phyloP scores from a whole-genome alignment of 1,140 invertebrate species.

The Physella acuta region DNA sequence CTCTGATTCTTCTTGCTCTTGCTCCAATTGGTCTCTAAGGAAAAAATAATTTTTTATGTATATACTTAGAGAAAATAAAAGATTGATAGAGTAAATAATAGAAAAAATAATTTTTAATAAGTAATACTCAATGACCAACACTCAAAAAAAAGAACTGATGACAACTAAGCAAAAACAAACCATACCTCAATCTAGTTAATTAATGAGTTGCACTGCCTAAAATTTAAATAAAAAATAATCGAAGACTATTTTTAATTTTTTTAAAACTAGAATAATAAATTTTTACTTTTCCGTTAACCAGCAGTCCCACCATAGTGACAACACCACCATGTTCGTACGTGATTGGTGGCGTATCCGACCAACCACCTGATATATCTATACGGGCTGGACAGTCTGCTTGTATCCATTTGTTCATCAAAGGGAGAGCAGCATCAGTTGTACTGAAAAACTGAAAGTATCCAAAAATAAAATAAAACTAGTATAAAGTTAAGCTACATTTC shows the following conservation, averaged over 20 bases:
- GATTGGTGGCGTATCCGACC: conserved; percentile 66
- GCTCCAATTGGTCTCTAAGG: conserved; percentile 63
- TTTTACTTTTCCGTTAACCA: conserved; percentile 57
- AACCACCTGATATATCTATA: conserved; percentile 64
- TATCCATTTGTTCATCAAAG: conserved; percentile 55
- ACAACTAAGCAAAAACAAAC: no score
- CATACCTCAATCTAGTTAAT: no score
- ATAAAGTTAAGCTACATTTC: no score
- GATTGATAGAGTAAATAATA: background rate
- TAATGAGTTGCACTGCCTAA: no score
- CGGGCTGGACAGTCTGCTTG: conserved; percentile 63
- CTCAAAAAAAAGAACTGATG: no score
- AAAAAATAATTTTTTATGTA: conserved; percentile 14
- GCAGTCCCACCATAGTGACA: conserved; percentile 61
- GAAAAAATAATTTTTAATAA: no score
- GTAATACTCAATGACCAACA: no score
- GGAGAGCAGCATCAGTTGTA: conserved; percentile 27
- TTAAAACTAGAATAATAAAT: no score
- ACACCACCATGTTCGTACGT: conserved; percentile 65
- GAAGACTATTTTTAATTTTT: no score
- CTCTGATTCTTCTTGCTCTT: conserved; percentile 55
- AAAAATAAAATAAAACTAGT: no score
- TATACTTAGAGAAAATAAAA: conserved; percentile 25
- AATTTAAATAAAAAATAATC: no score
- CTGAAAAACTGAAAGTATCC: conserved; percentile 43